These are phyloP conservation scores for Gobionotothen gibberifrons DNA, from an alignment of 2,797 vertebrate genomes.

Conservation along the genomic window DNA sequence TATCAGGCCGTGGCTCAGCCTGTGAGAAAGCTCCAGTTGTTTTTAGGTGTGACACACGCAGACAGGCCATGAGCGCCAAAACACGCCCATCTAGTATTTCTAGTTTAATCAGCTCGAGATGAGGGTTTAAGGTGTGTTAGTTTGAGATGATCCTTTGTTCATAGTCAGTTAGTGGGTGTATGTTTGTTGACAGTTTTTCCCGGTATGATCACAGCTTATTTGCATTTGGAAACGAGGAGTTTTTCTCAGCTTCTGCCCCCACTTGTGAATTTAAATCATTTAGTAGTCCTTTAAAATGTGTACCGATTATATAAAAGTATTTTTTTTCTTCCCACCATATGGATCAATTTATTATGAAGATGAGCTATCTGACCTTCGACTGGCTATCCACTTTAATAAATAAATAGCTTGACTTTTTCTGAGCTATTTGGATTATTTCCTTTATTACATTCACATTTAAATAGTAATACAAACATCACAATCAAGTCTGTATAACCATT, in stretches of 20 bases:
- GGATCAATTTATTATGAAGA: not conserved
- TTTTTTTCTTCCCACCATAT: not conserved
- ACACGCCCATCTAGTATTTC: conserved; percentile 61
- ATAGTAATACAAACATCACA: not conserved
- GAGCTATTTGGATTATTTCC: too few species aligned
- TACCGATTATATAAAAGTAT: not conserved
- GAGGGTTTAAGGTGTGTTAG: not conserved
- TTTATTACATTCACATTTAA: not conserved
- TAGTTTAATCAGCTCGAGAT: conserved; percentile 21
- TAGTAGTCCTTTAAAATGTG: not conserved
- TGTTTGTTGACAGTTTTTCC: not conserved
- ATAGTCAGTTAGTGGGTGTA: not conserved
- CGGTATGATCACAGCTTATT: not conserved
- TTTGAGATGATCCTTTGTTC: not conserved
- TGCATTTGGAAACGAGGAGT: not conserved
- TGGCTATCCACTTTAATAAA: too few species aligned
- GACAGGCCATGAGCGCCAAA: conserved; percentile 24
- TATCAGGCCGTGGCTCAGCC: conserved; percentile 11
- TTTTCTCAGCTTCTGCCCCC: conserved; percentile 1
- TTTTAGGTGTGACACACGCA: conserved; percentile 17
- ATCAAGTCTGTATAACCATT: not conserved
- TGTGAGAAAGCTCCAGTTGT: conserved; percentile 56
- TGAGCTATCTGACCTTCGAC: not conserved
- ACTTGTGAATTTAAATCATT: not conserved
- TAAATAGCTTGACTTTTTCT: too few species aligned